Evolutionary conservation across 2,797 vertebrate species (phyloP).

Genomic region (Buphagus erythrorhynchus): DNA sequence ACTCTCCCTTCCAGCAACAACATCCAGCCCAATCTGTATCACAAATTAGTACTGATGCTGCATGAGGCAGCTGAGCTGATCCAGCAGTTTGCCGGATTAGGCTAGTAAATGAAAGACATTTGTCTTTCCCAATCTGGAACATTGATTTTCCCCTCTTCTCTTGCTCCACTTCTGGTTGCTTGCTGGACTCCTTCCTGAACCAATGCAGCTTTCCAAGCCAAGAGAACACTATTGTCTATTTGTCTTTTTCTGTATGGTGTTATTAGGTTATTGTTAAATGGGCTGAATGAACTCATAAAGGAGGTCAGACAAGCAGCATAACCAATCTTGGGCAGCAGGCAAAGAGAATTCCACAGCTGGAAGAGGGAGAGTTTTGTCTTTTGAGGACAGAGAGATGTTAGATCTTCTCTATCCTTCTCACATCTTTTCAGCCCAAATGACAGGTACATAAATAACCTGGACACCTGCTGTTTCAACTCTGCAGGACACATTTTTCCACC

Average conservation of each 20-base stretch:
- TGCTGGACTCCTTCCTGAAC: not conserved
- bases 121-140: not conserved
- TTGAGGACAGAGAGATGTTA: not conserved
- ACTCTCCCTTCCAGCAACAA: not conserved
- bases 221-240: not conserved
- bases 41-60: not conserved
- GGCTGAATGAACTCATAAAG: not conserved
- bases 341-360: not conserved
- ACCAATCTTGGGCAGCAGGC: not conserved
- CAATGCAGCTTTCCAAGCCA: not conserved
- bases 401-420: not conserved
- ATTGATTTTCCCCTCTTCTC: not conserved
- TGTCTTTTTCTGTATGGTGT: not conserved
- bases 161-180: not conserved
- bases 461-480: not conserved
- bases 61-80: not conserved
- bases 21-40: not conserved
- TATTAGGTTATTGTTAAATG: not conserved
- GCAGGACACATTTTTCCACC: not conserved
- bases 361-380: not conserved
- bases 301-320: not conserved
- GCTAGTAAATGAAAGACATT: not conserved
- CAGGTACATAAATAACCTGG: not conserved
- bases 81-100: not conserved
- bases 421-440: not conserved